Conservation (phyloP, 2,888 invertebrate species). For the Embidobia sp. region DNA sequence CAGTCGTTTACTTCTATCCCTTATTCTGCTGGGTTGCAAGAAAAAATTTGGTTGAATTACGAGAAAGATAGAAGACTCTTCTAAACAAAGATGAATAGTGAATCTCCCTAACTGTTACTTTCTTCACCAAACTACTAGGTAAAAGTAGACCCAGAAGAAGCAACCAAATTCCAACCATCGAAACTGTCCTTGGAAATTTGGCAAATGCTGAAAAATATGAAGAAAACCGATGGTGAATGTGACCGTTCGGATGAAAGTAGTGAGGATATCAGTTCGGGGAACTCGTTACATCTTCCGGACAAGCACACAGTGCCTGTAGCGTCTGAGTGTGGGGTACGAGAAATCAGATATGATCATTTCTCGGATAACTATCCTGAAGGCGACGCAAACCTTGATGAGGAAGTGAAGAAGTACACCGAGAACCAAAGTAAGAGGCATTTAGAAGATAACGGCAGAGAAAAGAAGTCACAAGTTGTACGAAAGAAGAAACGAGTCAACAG, state of each 20-base stretch:
- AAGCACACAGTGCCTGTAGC: slow-evolving; percentile 67
- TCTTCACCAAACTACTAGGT: slow-evolving; percentile 52
- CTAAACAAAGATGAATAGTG: too few species aligned
- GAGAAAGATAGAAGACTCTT: too few species aligned
- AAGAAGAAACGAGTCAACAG: slow-evolving; percentile 44
- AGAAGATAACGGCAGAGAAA: slow-evolving; percentile 36
- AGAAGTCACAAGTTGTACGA: slow-evolving; percentile 61
- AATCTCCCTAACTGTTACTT: too few species aligned
- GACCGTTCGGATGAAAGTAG: slow-evolving; percentile 72
- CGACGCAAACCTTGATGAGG: slow-evolving; percentile 1
- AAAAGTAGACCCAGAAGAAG: slow-evolving; percentile 69
- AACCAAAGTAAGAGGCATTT: slow-evolving; percentile 24
- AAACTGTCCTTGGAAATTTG: slow-evolving; percentile 73
- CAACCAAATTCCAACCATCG: slow-evolving; percentile 71
- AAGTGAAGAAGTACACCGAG: slow-evolving; percentile 3
- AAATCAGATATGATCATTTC: slow-evolving; percentile 69
- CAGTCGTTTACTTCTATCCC: too few species aligned
- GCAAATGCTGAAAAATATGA: slow-evolving; percentile 69
- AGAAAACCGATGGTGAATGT: slow-evolving; percentile 66
- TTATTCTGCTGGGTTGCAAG: too few species aligned
- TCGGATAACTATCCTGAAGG: slow-evolving; percentile 59
- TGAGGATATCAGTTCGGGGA: slow-evolving; percentile 66
- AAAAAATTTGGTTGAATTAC: too few species aligned
- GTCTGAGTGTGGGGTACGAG: slow-evolving; percentile 52
- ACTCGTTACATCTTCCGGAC: slow-evolving; percentile 64